Evolutionary conservation across 2,113 vertebrate species (phyloP).

Genomic region (Odocoileus hemionus): DNA sequence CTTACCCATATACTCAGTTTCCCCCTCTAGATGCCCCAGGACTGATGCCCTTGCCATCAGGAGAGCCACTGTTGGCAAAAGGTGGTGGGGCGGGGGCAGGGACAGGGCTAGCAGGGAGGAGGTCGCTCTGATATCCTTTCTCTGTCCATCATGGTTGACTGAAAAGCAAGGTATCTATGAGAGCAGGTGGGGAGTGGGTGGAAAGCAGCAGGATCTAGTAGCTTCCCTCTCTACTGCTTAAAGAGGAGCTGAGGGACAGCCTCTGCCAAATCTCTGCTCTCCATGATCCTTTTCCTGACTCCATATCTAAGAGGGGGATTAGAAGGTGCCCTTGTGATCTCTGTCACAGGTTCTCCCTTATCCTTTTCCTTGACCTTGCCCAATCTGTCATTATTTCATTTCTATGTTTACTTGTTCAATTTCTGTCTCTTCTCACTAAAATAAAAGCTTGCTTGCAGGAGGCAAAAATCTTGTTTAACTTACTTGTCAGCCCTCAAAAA

Average conservation of each 20-base stretch:
- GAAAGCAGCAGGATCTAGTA: background rate
- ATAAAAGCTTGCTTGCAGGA: constrained; percentile 41
- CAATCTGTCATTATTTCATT: background rate
- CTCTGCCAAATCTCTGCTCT: background rate
- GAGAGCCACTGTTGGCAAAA: background rate
- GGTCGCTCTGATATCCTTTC: background rate
- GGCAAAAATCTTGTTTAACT: constrained; percentile 2
- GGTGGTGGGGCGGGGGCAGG: background rate
- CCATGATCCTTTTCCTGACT: background rate
- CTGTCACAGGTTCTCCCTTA: background rate
- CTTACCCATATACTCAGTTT: background rate
- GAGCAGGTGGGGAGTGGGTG: background rate
- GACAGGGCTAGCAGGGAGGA: background rate
- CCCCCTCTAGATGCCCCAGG: background rate
- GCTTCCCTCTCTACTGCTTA: background rate
- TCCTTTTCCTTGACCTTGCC: background rate
- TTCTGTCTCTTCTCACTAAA: constrained; percentile 30
- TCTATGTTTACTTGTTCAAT: constrained; percentile 32
- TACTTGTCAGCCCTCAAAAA: background rate
- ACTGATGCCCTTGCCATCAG: background rate
- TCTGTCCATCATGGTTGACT: background rate
- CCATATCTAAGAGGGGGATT: background rate
- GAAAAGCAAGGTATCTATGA: background rate
- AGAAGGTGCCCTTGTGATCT: background rate
- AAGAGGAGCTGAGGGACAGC: background rate